Percentiles rank a stretch among this genome's conserved stretches.
These are phyloP conservation scores for Tromatobia lineatoria DNA, from an alignment of 2,888 invertebrate species.

Conservation along the genomic window DNA sequence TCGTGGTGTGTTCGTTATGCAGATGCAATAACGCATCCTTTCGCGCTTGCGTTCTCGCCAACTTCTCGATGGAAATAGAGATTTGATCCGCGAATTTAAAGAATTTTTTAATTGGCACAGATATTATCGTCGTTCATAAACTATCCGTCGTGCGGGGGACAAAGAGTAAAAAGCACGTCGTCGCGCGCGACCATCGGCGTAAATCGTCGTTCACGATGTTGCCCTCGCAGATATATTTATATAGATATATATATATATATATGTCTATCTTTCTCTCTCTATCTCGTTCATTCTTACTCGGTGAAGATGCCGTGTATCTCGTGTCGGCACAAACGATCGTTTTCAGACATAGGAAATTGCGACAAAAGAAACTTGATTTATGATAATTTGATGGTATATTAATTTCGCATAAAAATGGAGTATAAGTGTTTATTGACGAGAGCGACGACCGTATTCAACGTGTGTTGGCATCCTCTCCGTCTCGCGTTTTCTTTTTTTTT, in stretches of 20 bases:
- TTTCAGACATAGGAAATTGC: slow-evolving; percentile 41
- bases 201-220: slow-evolving; percentile 69
- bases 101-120: slow-evolving; percentile 75
- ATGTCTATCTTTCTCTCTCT: slow-evolving; percentile 45
- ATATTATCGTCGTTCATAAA: slow-evolving; percentile 72
- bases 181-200: slow-evolving; percentile 68
- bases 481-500: slow-evolving; percentile 20
- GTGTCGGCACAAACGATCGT: slow-evolving; percentile 40
- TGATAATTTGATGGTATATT: slow-evolving; percentile 69
- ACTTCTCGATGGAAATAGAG: slow-evolving; percentile 73
- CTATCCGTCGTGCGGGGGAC: slow-evolving; percentile 61
- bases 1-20: slow-evolving; percentile 65
- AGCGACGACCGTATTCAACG: slow-evolving; percentile 34
- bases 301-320: slow-evolving; percentile 66
- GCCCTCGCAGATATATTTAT: slow-evolving; percentile 52
- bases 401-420: slow-evolving; percentile 68
- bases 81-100: slow-evolving; percentile 74
- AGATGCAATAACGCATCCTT: slow-evolving; percentile 69
- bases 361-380: slow-evolving; percentile 68
- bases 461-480: slow-evolving; percentile 26
- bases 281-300: slow-evolving; percentile 48
- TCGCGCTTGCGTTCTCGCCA: slow-evolving; percentile 52
- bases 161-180: slow-evolving; percentile 57
- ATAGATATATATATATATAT: slow-evolving; percentile 11
- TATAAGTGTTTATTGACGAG: slow-evolving; percentile 58